Base-by-base conservation (phyloP, 2,797 vertebrate genomes). In the Melanotaenia boesemani region DNA sequence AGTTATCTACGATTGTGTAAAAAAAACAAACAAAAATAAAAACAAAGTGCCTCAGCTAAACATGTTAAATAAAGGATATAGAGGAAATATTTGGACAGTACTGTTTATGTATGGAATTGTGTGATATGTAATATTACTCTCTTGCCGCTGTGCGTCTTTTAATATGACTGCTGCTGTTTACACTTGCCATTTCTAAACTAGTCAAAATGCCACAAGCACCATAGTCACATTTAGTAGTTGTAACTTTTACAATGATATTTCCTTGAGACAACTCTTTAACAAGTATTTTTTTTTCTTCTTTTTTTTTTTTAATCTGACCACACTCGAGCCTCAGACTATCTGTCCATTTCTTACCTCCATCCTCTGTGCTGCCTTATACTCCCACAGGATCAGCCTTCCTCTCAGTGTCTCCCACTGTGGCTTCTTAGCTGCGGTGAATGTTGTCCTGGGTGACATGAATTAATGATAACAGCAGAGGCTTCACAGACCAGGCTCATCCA, bases 381-480 rank as follows among this genome's bases (percentile, higher is more conserved):
- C 90, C 90, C 86, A 58, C 54, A 88, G 86, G 85, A 83, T 71
- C 76, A 60, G 63, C 67, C 79, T 86, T 81, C 85, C 86, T 87
- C 87, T 90, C 77, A 20, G 77, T 79, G 85, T 86, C 85, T 91
- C 82, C 81, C 39, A 52, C 5, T 44, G 84, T 85, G 90, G 85
- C 85, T 88, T 88, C 84, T 83, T 74, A 52, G 83, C 84, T 88
- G 54, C 83, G 69, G 75, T 79, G 74, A 70, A 87, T 72, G 76
- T 86, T 88, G 88, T 92, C 86, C 87, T 82, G 80, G 81, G 77
- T 81, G 89, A 91, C 93, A 94, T 94, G 89, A 94, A 94, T 94
- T 94, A 94, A 93, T 94, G 83, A 94, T 94, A 91, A 88, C 86
- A 86, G 88, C 83, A 83, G 79, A 77, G 76, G 77, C 88, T 91